These are phyloP conservation scores for Cyclargus thomasi DNA, from an alignment of 1,140 invertebrate species.

Conservation along the genomic window DNA sequence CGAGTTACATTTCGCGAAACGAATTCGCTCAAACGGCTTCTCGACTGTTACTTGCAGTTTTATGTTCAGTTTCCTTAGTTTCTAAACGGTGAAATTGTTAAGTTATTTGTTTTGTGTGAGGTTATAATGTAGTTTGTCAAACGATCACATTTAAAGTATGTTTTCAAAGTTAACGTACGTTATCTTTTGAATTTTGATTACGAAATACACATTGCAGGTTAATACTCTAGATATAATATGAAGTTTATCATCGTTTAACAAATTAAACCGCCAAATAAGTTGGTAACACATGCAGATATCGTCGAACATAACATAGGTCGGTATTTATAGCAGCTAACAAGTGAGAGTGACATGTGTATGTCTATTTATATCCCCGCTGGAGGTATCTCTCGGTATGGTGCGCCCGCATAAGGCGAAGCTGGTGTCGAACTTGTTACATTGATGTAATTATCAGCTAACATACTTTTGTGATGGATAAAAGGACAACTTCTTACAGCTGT, in stretches of 20 bases:
- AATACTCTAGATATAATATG: no score
- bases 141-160: no score
- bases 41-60: neutral
- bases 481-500: no score
- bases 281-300: neutral
- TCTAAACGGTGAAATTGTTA: neutral
- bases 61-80: neutral
- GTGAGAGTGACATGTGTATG: neutral
- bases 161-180: no score
- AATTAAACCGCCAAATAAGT: no score
- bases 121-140: neutral
- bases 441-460: neutral
- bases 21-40: neutral
- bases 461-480: neutral
- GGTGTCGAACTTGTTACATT: neutral
- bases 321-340: neutral
- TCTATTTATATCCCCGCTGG: slow-evolving; percentile 2
- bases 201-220: no score
- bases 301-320: neutral
- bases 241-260: no score
- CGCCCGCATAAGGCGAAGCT: neutral
- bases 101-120: neutral
- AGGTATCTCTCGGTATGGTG: neutral
- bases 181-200: no score
- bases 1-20: neutral